Evolutionary conservation across 1,140 invertebrate genomes (phyloP), one percentile per base, ranked within the genome.

Genomic region (Parasteatoda tepidariorum): DNA sequence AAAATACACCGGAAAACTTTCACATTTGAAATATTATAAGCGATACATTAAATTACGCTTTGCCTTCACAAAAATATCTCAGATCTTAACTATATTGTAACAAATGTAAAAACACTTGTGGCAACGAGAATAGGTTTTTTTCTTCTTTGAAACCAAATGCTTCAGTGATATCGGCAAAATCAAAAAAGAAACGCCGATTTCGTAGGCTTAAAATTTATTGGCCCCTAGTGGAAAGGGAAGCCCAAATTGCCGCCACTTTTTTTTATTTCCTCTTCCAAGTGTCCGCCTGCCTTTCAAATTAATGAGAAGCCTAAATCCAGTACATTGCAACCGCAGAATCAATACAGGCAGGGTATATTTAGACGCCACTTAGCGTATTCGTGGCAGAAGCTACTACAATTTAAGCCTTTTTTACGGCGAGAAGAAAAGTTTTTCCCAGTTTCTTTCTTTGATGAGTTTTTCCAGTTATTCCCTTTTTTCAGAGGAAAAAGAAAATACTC

Each of bases 361-460:
- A 79, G 76, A 67, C 48, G 34, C 76, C 64, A 68, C 76, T 79
- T 79, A 79, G 59, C 76, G 76, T 68, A 79, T 79, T 79, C 76
- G 24, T 67, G 30, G 62, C 64, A 68, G 64, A 48, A 30, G 76
- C 76, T 55, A 48, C 64, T 48, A 48, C 64, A 64, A 79, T 68
- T 68, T 79, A 68, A 79, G 64, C 76, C 73, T 31, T 68, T 78
- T 79, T 59, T 48, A 48, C 62, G 55, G 26, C n/a, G n/a, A n/a
- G 38, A 78, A 78, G 62, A 78, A 48, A 78, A 78, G 61, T 66
- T 59, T 59, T 59, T 78, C 11, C 68, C n/a, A 48, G 41, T 28
- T 22, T 64, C 33, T 78, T 54, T 18, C 31, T 28, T 31, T 75
- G 73, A 75, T 75, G 73, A 75, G 73, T 75, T 75, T 75, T 75